Evolutionary conservation across 2,797 vertebrate species (phyloP).

Genomic region (Enteromius thamalakanensis): DNA sequence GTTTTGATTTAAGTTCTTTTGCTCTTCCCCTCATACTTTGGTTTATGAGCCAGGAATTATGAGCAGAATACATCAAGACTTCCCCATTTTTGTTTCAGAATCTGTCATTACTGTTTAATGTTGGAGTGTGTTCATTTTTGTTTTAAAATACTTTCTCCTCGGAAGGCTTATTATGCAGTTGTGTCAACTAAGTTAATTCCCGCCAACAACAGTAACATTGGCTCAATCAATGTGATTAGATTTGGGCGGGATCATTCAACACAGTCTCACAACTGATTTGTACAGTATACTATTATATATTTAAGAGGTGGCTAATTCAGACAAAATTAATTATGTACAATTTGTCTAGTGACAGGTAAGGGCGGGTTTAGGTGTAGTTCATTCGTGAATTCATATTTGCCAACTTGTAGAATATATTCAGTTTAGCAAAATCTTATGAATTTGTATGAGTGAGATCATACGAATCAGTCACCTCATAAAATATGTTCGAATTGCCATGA

Average conservation of each 20-base stretch:
- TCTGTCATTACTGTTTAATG: slow-evolving; percentile 13
- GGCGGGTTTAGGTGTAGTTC: too few relatives aligned
- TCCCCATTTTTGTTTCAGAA: slow-evolving; percentile 13
- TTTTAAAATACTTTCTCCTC: background rate
- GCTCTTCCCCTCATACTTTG: slow-evolving; percentile 27
- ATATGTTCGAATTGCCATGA: too few relatives aligned
- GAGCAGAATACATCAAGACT: slow-evolving; percentile 32
- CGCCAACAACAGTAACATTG: background rate
- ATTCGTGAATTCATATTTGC: too few relatives aligned
- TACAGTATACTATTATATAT: too few relatives aligned
- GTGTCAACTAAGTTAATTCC: background rate
- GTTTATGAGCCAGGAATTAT: slow-evolving; percentile 24
- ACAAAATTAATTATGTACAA: too few relatives aligned
- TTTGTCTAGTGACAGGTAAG: too few relatives aligned
- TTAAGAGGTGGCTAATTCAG: too few relatives aligned
- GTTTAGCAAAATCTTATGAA: too few relatives aligned
- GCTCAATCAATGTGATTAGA: background rate
- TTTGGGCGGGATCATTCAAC: background rate
- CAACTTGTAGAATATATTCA: too few relatives aligned
- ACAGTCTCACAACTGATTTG: too few relatives aligned
- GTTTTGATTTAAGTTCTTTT: slow-evolving; percentile 53
- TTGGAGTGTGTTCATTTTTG: slow-evolving; percentile 2
- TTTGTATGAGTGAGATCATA: too few relatives aligned
- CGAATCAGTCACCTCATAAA: too few relatives aligned
- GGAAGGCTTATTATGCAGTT: background rate